Percentiles rank a stretch among this genome's conserved stretches.
These are phyloP conservation scores for Toxotes chatareus DNA, from an alignment of 2,113 vertebrate species.

Conservation along the genomic window DNA sequence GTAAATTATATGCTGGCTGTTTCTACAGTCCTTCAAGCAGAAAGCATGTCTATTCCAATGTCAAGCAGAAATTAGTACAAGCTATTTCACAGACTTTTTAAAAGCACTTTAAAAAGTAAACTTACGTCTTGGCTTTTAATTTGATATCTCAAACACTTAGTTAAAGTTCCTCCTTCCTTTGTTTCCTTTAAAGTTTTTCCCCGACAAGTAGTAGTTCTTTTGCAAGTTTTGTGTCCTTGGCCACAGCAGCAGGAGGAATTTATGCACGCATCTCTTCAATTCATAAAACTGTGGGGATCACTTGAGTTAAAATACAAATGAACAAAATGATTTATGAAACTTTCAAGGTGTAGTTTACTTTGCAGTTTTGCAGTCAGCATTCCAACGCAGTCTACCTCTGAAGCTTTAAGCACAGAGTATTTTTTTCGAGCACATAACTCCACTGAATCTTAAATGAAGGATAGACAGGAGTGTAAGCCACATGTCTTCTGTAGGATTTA, in stretches of 20 bases:
- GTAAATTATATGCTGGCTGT: background rate
- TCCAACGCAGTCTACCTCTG: background rate
- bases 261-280: background rate
- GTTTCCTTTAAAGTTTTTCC: background rate
- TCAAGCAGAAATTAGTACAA: background rate
- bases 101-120: background rate
- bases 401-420: background rate
- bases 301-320: background rate
- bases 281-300: background rate
- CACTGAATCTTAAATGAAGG: background rate
- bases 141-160: background rate
- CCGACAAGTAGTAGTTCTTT: background rate
- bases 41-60: background rate
- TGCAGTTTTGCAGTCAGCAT: conserved; percentile 8
- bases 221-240: conserved; percentile 9
- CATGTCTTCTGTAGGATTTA: background rate
- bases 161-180: background rate
- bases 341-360: conserved; percentile 25
- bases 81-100: background rate
- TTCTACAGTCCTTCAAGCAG: background rate
- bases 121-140: background rate
- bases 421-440: background rate
- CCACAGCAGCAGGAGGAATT: background rate
- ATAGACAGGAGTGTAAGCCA: background rate
- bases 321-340: background rate